Conservation (phyloP, 2,797 vertebrate species). For the Gobio occitaniae region DNA sequence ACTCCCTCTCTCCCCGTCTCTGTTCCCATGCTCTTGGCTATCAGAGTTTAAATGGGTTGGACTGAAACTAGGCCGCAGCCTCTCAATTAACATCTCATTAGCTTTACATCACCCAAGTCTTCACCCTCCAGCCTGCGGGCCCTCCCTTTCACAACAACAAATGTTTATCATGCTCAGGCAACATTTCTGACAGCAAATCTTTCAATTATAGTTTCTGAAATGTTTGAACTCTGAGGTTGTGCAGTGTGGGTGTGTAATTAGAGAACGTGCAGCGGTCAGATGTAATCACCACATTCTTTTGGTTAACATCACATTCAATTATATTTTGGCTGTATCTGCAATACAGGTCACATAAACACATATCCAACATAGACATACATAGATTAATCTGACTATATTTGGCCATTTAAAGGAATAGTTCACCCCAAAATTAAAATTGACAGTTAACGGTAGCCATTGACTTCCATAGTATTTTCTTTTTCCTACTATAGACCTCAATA, state of each 20-base stretch:
- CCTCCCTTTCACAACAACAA: constrained; percentile 35
- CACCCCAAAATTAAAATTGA: too few relatives aligned
- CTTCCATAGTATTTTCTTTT: too few relatives aligned
- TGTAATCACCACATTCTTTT: constrained; percentile 17
- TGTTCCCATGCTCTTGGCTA: constrained; percentile 30
- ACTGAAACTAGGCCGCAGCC: constrained; percentile 46
- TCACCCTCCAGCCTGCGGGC: constrained; percentile 24
- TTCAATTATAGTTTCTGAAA: constrained; percentile 31
- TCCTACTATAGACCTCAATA: too few relatives aligned
- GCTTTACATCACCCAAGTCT: constrained; percentile 43
- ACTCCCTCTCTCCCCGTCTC: constrained; percentile 7
- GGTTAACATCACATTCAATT: constrained; percentile 1
- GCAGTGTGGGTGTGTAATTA: constrained; percentile 27
- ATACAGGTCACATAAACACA: constrained; percentile 6
- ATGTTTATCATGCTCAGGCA: constrained; percentile 30
- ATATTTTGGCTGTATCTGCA: constrained; percentile 8
- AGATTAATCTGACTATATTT: not conserved
- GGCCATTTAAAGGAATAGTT: not conserved
- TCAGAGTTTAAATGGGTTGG: constrained; percentile 39
- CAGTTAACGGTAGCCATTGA: too few relatives aligned
- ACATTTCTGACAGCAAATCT: constrained; percentile 33
- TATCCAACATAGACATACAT: not conserved
- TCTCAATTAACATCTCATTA: constrained; percentile 63
- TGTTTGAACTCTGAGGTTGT: constrained; percentile 25
- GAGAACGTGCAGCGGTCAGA: not conserved